Conservation (phyloP, 2,797 vertebrate genomes). For the Centropyge bicolor region DNA sequence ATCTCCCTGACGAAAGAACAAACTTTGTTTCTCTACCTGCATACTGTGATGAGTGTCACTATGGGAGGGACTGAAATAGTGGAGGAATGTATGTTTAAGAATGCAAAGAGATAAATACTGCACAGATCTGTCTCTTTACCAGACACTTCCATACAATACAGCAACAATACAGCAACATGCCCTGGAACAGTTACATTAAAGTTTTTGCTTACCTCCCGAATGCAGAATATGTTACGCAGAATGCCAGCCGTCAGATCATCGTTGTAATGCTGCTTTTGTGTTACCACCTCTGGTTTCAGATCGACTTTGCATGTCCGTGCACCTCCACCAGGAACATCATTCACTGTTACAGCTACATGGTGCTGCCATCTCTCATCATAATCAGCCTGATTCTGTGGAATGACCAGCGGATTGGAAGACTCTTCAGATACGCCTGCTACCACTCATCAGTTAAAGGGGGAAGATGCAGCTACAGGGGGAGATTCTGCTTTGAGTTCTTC, state of each 20-base stretch:
- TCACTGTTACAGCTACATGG: constrained; percentile 24
- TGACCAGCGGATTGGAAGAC: background rate
- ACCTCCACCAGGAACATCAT: background rate
- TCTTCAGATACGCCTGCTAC: constrained; percentile 3
- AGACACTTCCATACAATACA: background rate
- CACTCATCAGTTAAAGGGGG: background rate
- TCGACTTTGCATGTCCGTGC: constrained; percentile 25
- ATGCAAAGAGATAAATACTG: background rate
- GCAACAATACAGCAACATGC: background rate
- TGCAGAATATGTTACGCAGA: background rate
- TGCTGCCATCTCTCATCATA: constrained; percentile 16
- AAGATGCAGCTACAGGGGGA: background rate
- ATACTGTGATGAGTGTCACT: background rate
- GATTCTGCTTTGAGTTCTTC: constrained; percentile 14
- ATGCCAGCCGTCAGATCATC: background rate
- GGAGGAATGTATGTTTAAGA: background rate
- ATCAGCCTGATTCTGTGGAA: constrained; percentile 11
- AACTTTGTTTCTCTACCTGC: background rate
- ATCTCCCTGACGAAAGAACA: background rate
- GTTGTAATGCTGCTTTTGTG: background rate
- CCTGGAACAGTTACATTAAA: background rate
- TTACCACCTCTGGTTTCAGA: constrained; percentile 28
- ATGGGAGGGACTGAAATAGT: background rate
- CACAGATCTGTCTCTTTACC: background rate
- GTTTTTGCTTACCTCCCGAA: background rate